Evolutionary conservation across 2,797 vertebrate genomes (phyloP).

Genomic region (Lepus oiostolus): DNA sequence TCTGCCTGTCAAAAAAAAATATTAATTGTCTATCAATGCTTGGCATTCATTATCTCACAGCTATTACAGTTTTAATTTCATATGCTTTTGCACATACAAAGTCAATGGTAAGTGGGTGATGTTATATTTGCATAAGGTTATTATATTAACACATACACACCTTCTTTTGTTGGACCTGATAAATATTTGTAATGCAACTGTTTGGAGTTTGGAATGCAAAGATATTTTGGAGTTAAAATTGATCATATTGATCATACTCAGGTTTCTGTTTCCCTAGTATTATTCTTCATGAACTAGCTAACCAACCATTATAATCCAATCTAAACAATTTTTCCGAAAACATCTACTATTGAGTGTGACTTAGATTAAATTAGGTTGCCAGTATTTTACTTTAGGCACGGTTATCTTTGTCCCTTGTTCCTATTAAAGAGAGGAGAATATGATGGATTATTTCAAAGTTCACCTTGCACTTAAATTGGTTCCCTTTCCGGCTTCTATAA

Average conservation of each 20-base stretch:
- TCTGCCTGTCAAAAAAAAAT: too few species aligned
- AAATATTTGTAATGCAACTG: not conserved
- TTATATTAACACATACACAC: not conserved
- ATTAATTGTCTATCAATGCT: not conserved
- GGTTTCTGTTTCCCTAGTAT: not conserved
- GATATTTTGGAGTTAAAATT: slow-evolving; percentile 15
- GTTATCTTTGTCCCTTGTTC: not conserved
- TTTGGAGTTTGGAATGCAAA: not conserved
- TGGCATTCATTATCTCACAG: not conserved
- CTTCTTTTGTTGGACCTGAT: not conserved
- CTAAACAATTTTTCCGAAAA: not conserved
- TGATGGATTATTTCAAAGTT: slow-evolving; percentile 57
- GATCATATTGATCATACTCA: not conserved
- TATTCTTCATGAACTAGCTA: not conserved
- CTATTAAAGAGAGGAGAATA: slow-evolving; percentile 10
- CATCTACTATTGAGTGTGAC: not conserved
- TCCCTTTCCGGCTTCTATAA: slow-evolving; percentile 42
- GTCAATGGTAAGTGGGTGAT: not conserved
- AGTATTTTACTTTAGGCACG: not conserved
- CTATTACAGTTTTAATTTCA: not conserved
- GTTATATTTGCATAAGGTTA: not conserved
- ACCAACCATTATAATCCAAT: not conserved
- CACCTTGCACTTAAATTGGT: slow-evolving; percentile 36
- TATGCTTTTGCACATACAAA: not conserved
- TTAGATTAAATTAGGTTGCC: slow-evolving; percentile 37